Evolutionary conservation across 2,113 vertebrate species (phyloP).

Genomic region (Myrmecophaga tridactyla): DNA sequence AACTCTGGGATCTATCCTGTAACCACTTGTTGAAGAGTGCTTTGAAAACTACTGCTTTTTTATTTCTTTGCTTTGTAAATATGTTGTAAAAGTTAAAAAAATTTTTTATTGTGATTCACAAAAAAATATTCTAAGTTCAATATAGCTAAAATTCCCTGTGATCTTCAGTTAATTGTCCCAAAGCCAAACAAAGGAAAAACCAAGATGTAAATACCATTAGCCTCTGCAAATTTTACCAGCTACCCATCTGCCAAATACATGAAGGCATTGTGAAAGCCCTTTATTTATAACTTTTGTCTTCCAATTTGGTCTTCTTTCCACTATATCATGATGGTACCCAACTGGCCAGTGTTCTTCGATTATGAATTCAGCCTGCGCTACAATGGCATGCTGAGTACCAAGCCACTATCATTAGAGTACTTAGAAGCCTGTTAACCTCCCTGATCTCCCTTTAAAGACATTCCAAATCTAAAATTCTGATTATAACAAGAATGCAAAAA

Average conservation of each 20-base stretch:
- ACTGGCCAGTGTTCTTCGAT: background rate
- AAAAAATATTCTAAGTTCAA: background rate
- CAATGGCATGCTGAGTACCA: background rate
- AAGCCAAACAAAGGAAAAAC: conserved; percentile 38
- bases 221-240: conserved; percentile 39
- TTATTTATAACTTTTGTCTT: background rate
- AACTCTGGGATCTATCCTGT: no score
- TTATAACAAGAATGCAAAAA: background rate
- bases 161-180: conserved; percentile 30
- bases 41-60: no score
- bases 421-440: background rate
- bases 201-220: background rate
- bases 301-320: background rate
- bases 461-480: conserved; percentile 3
- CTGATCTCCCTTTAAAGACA: background rate
- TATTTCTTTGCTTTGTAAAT: no score
- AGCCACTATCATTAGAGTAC: background rate
- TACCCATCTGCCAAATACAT: background rate
- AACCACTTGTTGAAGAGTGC: no score
- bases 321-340: background rate
- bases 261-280: background rate
- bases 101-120: background rate
- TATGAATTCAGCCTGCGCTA: background rate
- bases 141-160: background rate
- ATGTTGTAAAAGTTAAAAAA: no score